Percentiles rank a stretch among this genome's conserved stretches.
Conservation (phyloP, 2,113 vertebrate genomes). For the Candoia aspera region DNA sequence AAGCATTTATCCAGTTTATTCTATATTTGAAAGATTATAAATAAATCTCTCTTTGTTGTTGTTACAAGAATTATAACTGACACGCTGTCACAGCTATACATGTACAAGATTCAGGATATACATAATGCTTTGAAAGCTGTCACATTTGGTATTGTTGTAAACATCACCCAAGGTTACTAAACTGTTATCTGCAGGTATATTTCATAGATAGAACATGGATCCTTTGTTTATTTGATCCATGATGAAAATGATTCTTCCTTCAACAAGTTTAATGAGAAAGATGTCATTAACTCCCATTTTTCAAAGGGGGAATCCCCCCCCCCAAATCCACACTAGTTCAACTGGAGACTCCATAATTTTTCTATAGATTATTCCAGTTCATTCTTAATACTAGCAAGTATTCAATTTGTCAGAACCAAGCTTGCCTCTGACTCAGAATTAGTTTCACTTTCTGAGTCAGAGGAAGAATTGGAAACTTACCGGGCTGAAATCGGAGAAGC, state of each 20-base stretch:
- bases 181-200: constrained; percentile 65
- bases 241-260: constrained; percentile 59
- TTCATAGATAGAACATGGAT: constrained; percentile 46
- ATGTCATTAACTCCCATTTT: background rate
- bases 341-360: background rate
- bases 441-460: too few relatives aligned
- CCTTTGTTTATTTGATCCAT: constrained; percentile 55
- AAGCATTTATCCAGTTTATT: constrained; percentile 72
- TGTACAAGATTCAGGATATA: constrained; percentile 72
- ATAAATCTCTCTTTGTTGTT: constrained; percentile 68
- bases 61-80: constrained; percentile 80
- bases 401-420: too few relatives aligned
- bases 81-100: constrained; percentile 78
- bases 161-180: constrained; percentile 75
- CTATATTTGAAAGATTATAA: constrained; percentile 79
- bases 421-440: too few relatives aligned
- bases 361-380: background rate
- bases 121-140: constrained; percentile 80
- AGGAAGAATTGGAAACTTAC: too few relatives aligned
- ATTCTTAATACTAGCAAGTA: background rate
- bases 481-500: too few relatives aligned
- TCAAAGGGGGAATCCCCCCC: background rate
- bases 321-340: background rate
- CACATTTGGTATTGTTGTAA: constrained; percentile 76
- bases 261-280: constrained; percentile 25